Evolutionary conservation across 23 tunicate species (phyloP), one percentile per base, ranked within the genome.

Genomic region (Trididemnum clinides): DNA sequence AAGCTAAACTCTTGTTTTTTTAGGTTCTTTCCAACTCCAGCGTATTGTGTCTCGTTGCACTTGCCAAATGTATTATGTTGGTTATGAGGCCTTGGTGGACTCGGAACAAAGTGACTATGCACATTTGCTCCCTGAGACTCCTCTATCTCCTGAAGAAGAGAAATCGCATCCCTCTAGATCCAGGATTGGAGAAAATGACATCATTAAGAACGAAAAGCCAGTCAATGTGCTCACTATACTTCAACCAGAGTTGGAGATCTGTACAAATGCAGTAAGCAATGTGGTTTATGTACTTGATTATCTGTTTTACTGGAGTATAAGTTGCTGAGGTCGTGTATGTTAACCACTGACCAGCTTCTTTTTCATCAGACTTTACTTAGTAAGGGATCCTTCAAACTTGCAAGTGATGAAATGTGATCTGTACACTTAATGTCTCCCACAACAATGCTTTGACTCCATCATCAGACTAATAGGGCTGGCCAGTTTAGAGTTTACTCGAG

Each of bases 1-100:
- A n/a, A n/a, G n/a, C n/a, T n/a, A n/a, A n/a, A n/a, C n/a, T n/a
- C n/a, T n/a, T 44, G 15, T 44, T 44, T 44, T 62, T 34, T 1
- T 85, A 94, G 98, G 98, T 31, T 84, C 93, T n/a, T 94, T 88
- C 69, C 98, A 94, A 76, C 98, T 94, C 20, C 98, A 94, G 74
- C 88, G 98, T 1, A 94, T 94, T 51, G 86, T 94, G 88, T 88
- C 93, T 31, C 85, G 98, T 12, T 94, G 98, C 80, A 78, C 85
- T 6, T 88, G 90, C 50, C 88, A 77, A 21, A 94, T 94, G 98
- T 89, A 63, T 59, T 94, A 94, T 65, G 93, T 94, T 59, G 93
- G 98, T 37, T 94, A 94, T 71, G 98, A 94, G 64, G 69, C 85
- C 0, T 33, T 94, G 38, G 92, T 94, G 0, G 98, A 94, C 80